Evolutionary conservation across 2,797 vertebrate genomes (phyloP), one percentile per base, ranked within the genome.

Genomic region (Anguilla pacifica): DNA sequence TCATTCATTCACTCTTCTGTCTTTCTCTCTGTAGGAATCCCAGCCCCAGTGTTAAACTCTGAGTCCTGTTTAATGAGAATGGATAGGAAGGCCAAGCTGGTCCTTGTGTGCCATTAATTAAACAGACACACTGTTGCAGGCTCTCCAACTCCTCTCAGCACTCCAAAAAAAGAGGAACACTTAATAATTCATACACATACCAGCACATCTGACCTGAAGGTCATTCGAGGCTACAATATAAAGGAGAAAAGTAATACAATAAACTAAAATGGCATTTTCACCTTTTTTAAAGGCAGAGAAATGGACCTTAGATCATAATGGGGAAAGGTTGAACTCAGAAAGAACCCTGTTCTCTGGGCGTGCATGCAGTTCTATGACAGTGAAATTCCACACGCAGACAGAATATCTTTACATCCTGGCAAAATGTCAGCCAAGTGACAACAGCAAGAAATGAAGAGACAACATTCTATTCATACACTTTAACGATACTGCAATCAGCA

Each of bases 381-480:
- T 51, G 79, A 82, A 82, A 82, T 82, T 82, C 43, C 25, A 51
- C 79, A 25, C 79, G 3, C 39, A 4, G 28, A 19, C 74, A 49
- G 77, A 13, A 74, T 13, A 13, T 74, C n/a, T 81, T 3, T 17
- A 49, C 77, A 25, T 10, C 3, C 72, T 77, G 5, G 43, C 39
- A 43, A 46, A 81, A 49, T 81, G 17, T 81, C 39, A 22, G 77
- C 43, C 22, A 49, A 81, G 3, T 39, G 77, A 81, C 77, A 81
- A 81, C 77, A 46, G 11, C 46, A 43, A 15, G 77, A 82, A 82
- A 82, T 51, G 22, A 35, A 82, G 79, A 82, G 79, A 46, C 74
- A 79, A 79, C 19, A 22, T 43, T 39, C 74, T 46, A 19, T 79
- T 46, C 22, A 49, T 46, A 82, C 51, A 82, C 79, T 51, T 9